A percentile compares a stretch with the other conserved stretches of the same genome.
Conservation (phyloP, 2,888 invertebrate species). For the Synergus itoensis region DNA sequence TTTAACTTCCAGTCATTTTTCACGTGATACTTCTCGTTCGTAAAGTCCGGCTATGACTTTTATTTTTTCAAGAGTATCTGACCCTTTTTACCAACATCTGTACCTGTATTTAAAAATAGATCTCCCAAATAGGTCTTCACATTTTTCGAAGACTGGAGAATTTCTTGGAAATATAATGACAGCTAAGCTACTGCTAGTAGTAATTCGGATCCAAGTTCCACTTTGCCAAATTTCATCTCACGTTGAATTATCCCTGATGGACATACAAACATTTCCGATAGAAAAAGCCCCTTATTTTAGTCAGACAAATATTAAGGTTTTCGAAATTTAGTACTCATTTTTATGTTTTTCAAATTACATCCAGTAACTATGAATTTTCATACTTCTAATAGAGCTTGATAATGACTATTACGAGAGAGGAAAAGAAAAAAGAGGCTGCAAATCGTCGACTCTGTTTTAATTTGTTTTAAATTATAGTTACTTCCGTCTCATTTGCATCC, state of each 20-base stretch:
- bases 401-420: not conserved
- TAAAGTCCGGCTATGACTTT: not conserved
- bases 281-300: not conserved
- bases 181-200: not conserved
- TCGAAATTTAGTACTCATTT: too few species aligned
- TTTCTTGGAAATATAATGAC: not conserved
- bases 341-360: too few species aligned
- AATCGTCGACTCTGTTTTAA: not conserved
- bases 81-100: not conserved
- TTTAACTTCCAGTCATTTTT: slow-evolving; percentile 18
- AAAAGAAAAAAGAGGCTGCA: not conserved
- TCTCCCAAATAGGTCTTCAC: not conserved
- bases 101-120: not conserved
- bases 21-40: slow-evolving; percentile 7
- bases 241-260: not conserved
- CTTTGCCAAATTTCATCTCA: not conserved
- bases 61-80: not conserved
- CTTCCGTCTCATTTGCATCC: not conserved
- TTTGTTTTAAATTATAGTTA: not conserved
- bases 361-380: not conserved
- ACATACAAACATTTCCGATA: not conserved
- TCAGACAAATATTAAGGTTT: not conserved
- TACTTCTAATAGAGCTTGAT: not conserved
- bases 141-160: not conserved
- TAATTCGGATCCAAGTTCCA: not conserved